Conservation (phyloP, 2,113 vertebrate species). For the Chauna torquata region DNA sequence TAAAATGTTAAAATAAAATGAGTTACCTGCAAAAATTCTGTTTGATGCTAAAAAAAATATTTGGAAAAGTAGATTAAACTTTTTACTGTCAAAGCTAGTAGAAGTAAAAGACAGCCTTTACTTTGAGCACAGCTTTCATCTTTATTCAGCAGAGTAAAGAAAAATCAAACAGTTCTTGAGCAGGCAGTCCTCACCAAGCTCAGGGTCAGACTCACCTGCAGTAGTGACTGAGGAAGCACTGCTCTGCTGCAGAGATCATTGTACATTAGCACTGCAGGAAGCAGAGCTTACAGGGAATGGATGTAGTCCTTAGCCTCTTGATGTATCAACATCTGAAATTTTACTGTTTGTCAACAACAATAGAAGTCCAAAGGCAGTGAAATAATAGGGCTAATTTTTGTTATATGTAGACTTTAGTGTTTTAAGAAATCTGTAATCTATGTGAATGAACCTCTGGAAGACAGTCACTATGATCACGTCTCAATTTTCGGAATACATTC, state of each 20-base stretch:
- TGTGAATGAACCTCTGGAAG: not conserved
- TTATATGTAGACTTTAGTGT: rapidly evolving
- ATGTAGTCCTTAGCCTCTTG: not conserved
- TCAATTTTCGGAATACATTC: not conserved
- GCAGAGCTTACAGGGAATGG: not conserved
- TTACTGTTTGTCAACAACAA: not conserved
- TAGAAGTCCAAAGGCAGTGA: not conserved
- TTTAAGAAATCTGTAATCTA: not conserved
- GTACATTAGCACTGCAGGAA: not conserved
- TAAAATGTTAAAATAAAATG: not conserved
- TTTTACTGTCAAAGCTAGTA: not conserved
- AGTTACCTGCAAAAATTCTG: not conserved
- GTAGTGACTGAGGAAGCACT: not conserved
- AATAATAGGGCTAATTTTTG: not conserved
- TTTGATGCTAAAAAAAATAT: not conserved
- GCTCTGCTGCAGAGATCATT: not conserved
- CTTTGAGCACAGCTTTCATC: not conserved
- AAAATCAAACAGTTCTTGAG: not conserved
- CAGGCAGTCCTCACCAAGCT: not conserved
- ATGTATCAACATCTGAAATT: not conserved
- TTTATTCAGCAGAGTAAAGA: not conserved
- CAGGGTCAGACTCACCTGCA: not conserved
- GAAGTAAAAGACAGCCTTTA: not conserved
- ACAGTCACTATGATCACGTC: not conserved
- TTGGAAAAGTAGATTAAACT: not conserved